Conservation (phyloP, 2,888 invertebrate genomes). For the Bimastos eiseni region DNA sequence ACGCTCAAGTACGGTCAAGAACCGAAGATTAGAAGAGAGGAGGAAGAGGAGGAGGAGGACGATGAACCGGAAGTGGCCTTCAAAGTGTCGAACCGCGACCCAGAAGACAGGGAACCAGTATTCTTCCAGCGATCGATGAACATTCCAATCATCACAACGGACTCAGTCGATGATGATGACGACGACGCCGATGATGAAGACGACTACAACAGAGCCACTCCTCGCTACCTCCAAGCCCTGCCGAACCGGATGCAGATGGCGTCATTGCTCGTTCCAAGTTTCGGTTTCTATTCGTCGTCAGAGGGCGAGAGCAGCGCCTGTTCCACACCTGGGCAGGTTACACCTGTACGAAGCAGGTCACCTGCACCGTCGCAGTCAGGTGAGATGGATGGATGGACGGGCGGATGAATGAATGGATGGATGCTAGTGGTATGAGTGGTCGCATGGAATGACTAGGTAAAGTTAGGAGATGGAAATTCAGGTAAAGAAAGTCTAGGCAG, state of each 20-base stretch:
- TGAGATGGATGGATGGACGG: neutral
- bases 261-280: conserved; percentile 31
- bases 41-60: neutral
- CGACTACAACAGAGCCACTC: neutral
- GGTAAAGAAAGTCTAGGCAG: too few species aligned
- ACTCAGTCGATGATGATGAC: neutral
- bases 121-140: neutral
- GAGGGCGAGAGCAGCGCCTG: conserved; percentile 39
- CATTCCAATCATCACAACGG: conserved; percentile 30
- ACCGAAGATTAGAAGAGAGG: neutral
- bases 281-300: conserved; percentile 32
- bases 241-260: neutral
- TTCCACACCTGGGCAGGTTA: conserved; percentile 37
- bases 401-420: too few species aligned
- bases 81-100: neutral
- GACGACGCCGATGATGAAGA: neutral
- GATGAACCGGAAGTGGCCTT: neutral
- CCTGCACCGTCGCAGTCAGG: neutral
- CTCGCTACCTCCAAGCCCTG: conserved; percentile 8
- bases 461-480: too few species aligned
- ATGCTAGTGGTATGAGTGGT: too few species aligned
- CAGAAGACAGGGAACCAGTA: neutral
- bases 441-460: too few species aligned
- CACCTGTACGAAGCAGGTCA: conserved; percentile 13
- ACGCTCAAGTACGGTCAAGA: conserved; percentile 33